These are phyloP conservation scores for Neodon shergylaensis DNA, from an alignment of 2,113 vertebrate genomes.

Conservation along the genomic window DNA sequence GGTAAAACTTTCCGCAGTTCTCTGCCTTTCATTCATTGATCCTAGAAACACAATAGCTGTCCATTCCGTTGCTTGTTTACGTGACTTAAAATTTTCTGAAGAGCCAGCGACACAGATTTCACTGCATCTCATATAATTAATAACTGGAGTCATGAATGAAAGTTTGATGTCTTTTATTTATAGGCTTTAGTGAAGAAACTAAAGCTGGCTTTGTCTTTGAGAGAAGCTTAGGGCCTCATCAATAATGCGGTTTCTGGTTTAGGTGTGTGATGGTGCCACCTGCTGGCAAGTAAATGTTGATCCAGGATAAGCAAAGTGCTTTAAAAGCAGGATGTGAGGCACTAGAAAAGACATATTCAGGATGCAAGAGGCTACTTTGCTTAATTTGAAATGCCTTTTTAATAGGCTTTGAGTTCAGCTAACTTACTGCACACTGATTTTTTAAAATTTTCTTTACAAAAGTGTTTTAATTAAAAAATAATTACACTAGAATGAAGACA, in stretches of 20 bases:
- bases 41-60: background rate
- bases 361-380: background rate
- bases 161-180: slow-evolving; percentile 39
- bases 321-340: background rate
- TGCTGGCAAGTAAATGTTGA: slow-evolving; percentile 72
- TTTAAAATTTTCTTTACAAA: background rate
- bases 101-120: background rate
- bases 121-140: background rate
- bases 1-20: background rate
- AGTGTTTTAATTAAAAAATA: background rate
- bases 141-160: background rate
- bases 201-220: background rate
- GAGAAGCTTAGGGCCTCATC: rapidly evolving
- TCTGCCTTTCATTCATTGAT: background rate
- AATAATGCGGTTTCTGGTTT: background rate
- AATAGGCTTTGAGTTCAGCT: background rate
- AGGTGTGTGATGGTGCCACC: slow-evolving; percentile 73
- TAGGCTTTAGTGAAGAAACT: background rate
- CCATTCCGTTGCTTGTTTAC: background rate
- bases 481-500: background rate
- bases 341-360: background rate
- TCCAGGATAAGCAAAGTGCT: background rate
- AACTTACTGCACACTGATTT: background rate
- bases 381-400: background rate
- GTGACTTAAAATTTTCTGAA: background rate